phyloP scores from a whole-genome alignment of 1,140 invertebrate genomes.

The Aphelinus certus region DNA sequence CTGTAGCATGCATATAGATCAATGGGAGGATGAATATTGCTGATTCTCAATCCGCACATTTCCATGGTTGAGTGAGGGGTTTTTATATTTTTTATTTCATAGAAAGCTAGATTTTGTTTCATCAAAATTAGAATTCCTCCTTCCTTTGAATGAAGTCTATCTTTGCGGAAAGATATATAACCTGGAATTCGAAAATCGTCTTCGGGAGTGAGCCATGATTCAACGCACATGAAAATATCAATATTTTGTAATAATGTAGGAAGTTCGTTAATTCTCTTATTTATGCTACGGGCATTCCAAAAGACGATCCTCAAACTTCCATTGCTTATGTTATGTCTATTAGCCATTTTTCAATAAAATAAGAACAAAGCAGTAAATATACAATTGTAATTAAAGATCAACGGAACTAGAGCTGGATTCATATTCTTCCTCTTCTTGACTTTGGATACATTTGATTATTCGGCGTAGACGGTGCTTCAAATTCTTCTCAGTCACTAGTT shows the following conservation, averaged over 20 bases:
- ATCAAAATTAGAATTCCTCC: constrained; percentile 27
- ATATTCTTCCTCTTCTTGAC: background rate
- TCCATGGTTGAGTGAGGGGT: background rate
- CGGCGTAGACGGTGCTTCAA: background rate
- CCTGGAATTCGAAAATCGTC: constrained; percentile 1
- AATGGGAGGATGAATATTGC: constrained; percentile 2
- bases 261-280: background rate
- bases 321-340: background rate
- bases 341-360: background rate
- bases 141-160: constrained; percentile 5
- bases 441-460: background rate
- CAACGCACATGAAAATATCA: constrained; percentile 19
- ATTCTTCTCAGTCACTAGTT: background rate
- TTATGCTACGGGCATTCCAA: background rate
- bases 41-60: constrained; percentile 24
- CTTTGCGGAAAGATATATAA: constrained; percentile 18
- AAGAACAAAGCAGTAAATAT: too few species aligned
- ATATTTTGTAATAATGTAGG: background rate
- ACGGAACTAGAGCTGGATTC: background rate
- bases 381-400: background rate
- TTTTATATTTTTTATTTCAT: constrained; percentile 6
- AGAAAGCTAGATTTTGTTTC: constrained; percentile 9
- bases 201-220: constrained; percentile 21
- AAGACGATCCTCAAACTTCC: too few species aligned
- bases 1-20: constrained; percentile 27